These are phyloP conservation scores for Mastomys coucha DNA, from an alignment of 2,113 vertebrate genomes.

Conservation along the genomic window DNA sequence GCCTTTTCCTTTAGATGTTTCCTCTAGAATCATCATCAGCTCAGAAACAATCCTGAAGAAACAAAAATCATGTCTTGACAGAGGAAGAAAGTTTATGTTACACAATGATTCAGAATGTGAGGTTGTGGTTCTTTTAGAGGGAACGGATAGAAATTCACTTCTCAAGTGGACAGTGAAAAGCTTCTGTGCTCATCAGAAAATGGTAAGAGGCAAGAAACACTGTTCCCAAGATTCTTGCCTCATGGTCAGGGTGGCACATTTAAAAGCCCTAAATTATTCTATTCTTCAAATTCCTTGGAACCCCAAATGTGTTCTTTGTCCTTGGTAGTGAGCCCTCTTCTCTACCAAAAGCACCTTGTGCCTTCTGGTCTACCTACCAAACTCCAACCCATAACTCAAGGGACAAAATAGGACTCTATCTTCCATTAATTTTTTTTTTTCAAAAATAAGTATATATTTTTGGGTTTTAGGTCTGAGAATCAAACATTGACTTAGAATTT, in stretches of 20 bases:
- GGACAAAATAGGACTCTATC: background rate
- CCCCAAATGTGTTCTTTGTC: background rate
- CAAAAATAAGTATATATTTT: background rate
- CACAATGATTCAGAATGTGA: background rate
- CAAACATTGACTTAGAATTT: constrained; percentile 32
- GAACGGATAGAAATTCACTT: background rate
- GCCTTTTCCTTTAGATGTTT: background rate
- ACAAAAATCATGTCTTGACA: constrained; percentile 5
- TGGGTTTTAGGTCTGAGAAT: background rate
- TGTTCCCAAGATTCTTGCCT: background rate
- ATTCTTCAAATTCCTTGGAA: background rate
- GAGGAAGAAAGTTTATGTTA: background rate
- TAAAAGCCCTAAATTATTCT: constrained; percentile 18
- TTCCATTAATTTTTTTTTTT: background rate
- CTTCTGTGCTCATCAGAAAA: background rate
- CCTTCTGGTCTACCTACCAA: background rate
- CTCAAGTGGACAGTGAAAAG: constrained; percentile 4
- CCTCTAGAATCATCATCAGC: constrained; percentile 42
- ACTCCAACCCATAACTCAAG: background rate
- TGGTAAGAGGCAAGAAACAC: background rate
- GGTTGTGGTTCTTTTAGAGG: background rate
- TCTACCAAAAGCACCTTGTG: background rate
- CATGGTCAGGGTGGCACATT: background rate
- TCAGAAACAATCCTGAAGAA: constrained; percentile 22
- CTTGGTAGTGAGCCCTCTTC: background rate